phyloP scores from a whole-genome alignment of 2,797 vertebrate genomes.

The Gadopsis bispinosus region DNA sequence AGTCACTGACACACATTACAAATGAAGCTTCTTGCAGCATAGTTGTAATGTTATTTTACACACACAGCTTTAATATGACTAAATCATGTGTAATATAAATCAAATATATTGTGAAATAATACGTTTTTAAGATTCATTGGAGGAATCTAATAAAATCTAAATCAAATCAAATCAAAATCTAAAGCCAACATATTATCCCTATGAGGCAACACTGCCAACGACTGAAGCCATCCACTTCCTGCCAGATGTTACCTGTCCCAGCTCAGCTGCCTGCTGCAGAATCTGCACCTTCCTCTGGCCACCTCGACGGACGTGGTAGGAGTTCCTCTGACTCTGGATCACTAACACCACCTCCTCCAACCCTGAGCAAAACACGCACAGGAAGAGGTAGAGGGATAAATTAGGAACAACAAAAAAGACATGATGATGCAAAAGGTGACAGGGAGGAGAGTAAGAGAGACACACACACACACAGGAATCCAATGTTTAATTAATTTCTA shows the following conservation, averaged over 20 bases:
- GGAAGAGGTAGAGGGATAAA: neutral
- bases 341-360: slow-evolving; percentile 88
- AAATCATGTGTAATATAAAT: neutral
- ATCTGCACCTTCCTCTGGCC: slow-evolving; percentile 84
- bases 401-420: neutral
- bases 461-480: neutral
- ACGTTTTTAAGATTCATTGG: neutral
- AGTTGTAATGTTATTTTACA: neutral
- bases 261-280: slow-evolving; percentile 84
- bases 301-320: slow-evolving; percentile 87
- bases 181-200: neutral
- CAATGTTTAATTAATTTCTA: neutral
- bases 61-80: neutral
- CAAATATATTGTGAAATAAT: neutral
- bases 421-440: neutral
- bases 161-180: too few relatives aligned
- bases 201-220: neutral
- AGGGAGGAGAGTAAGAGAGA: too few relatives aligned
- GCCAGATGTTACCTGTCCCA: slow-evolving; percentile 84
- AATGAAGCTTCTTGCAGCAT: neutral
- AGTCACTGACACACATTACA: neutral
- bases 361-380: slow-evolving; percentile 75
- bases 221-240: too few relatives aligned
- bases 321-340: slow-evolving; percentile 94
- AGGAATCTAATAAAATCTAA: too few relatives aligned